Evolutionary conservation across 2,888 invertebrate species (phyloP), one percentile per base, ranked within the genome.

Genomic region (Brenthis daphne): DNA sequence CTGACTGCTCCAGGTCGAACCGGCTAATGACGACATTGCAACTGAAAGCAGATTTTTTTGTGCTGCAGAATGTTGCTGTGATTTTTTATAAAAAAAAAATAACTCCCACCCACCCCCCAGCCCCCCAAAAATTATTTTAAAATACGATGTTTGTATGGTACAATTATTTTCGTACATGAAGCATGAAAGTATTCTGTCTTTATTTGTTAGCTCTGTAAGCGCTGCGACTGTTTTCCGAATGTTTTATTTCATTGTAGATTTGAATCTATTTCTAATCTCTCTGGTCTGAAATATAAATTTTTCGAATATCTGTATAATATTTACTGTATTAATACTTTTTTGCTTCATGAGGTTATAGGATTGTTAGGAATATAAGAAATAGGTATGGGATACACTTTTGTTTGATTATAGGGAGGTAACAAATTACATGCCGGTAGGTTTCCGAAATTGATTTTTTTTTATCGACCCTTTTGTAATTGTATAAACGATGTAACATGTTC

Each of bases 281-380:
- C 85, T 84, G 85, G 88, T 87, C 81, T 87, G 87, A 87, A 85
- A 75, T 77, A 73, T 78, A 81, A 85, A 76, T 84, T 84, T 87
- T 83, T 85, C 77, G 79, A 85, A 85, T 87, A 85, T 85, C 86
- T 88, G 85, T 90, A 85, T 88, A 85, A 87, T 87, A 85, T 85
- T 85, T 82, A 87, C 82, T 87, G 81, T 87, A 89, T 89, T 89
- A 88, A 90, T 91, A 90, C 91, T 91, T 91, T 91, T 89, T 84
- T 91, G 91, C 91, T 91, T 91, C 91, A 91, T 91, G 90, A 87
- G 80, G 83, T 90, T 82, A 86, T 89, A 89, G 87, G 86, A 86
- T 85, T 84, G 86, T 88, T 90, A 90, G 89, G 84, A 85, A 79
- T 87, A 79, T 89, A 89, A 86, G 84, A 84, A 83, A 86, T 90